phyloP scores from a whole-genome alignment of 2,888 invertebrate genomes.

The Rotaria magnacalcarata region DNA sequence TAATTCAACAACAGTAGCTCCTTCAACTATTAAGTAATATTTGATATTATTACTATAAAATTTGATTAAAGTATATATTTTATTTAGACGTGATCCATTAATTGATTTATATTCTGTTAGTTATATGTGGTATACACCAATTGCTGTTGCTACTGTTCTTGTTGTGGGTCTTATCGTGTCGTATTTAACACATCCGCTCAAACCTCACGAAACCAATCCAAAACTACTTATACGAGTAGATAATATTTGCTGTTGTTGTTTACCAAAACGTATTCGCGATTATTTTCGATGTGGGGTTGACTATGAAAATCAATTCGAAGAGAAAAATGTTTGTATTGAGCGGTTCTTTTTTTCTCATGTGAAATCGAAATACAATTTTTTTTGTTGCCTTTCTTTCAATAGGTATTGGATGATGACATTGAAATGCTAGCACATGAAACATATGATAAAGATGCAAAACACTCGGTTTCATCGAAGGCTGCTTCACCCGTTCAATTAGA shows the following conservation, averaged over 20 bases:
- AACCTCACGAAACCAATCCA: background rate
- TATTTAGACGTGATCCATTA: constrained; percentile 3
- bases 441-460: too few species aligned
- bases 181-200: constrained; percentile 39
- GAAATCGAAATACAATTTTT: background rate
- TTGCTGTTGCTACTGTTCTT: constrained; percentile 49
- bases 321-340: background rate
- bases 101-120: constrained; percentile 51
- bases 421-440: background rate
- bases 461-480: too few species aligned
- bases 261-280: background rate
- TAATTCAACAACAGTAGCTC: background rate
- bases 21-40: too few species aligned
- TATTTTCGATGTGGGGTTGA: background rate
- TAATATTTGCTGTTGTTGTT: constrained; percentile 23
- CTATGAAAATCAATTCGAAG: background rate
- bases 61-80: background rate
- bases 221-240: background rate
- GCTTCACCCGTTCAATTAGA: too few species aligned
- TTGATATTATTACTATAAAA: background rate
- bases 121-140: constrained; percentile 51
- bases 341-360: too few species aligned
- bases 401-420: background rate
- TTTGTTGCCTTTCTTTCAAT: background rate
- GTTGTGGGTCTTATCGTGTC: constrained; percentile 50